These are phyloP conservation scores for Sarcophaga peregrina DNA, from an alignment of 1,140 invertebrate species.

Conservation along the genomic window DNA sequence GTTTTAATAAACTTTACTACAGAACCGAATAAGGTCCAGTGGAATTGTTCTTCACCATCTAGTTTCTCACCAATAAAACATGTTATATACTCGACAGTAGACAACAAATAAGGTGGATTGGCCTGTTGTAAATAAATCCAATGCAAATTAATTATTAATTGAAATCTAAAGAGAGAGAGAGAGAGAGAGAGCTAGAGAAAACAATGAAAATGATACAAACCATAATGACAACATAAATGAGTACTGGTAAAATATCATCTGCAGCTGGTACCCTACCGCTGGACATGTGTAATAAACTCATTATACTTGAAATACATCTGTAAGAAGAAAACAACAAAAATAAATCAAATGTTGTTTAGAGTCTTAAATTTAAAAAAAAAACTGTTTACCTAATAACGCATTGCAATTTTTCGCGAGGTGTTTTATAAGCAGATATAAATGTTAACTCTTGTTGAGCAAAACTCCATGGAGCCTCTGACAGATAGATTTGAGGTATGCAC, in stretches of 20 bases:
- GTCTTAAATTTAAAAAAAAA: neutral
- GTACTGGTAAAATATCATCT: constrained; percentile 95
- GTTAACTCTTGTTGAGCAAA: constrained; percentile 94
- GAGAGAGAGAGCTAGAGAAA: neutral
- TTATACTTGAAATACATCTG: constrained; percentile 90
- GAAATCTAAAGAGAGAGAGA: neutral
- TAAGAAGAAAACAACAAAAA: constrained; percentile 67
- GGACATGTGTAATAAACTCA: constrained; percentile 90
- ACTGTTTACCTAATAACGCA: constrained; percentile 69
- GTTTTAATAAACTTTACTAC: constrained; percentile 98
- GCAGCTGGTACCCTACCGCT: constrained; percentile 87
- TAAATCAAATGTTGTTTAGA: neutral
- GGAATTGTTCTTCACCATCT: constrained; percentile 94
- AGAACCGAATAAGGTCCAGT: constrained; percentile 98
- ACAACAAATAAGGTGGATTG: constrained; percentile 94
- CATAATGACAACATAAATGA: constrained; percentile 97
- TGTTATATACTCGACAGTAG: constrained; percentile 95
- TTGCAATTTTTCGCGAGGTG: constrained; percentile 92
- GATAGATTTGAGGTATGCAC: constrained; percentile 82
- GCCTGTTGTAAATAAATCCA: constrained; percentile 72
- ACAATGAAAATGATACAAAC: constrained; percentile 67
- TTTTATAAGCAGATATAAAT: constrained; percentile 93
- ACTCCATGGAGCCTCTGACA: constrained; percentile 96
- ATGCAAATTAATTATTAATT: neutral
- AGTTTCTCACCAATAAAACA: constrained; percentile 89